Base-by-base conservation (phyloP, 92 coral and sea anemone species). In the Anthopleura xanthogrammica region DNA sequence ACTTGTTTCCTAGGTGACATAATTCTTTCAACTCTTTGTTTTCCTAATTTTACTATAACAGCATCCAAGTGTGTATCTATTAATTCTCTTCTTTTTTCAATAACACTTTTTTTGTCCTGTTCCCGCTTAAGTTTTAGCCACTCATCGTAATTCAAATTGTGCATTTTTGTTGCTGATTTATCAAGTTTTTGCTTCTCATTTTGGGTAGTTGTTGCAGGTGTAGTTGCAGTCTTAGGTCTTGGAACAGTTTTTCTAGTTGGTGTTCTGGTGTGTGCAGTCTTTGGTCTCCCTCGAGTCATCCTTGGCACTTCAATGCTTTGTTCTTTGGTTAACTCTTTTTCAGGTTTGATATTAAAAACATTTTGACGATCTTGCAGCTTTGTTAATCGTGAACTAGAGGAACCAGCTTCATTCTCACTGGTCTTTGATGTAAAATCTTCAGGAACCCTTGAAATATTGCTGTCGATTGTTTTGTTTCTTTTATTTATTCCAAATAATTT, bases 41-140 rank as follows among this genome's bases (percentile, higher is more conserved):
- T 93, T 41, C 97, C 97, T 20, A 93, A 88, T 56, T 93, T 92
- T 62, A 87, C 86, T 57, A 93, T 90, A 20, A 93, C 93, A 23
- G 89, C 90, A 17, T 87, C 90, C 55, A 93, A 83, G 66, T 93
- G 95, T n/a, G 92, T 77, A 74, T 97, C 99, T 58, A 90, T 88
- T 60, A 87, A 73, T 66, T 94, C 98, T 70, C 87, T 83, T 68
- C 90, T 89, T 85, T 87, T 93, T 72, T 92, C 87, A 20, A 90
- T 78, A 14, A 70, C 70, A 62, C 55, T 77, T 19, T 89, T 85
- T 71, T 92, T 94, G 82, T 87, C 95, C 73, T 84, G 92, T 36
- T 80, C 91, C 55, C 92, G 85, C 77, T 97, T 97, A n/a, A 76
- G 52, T 75, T 81, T 87, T 81, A 92, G 81, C 99, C 99, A 97